Evolutionary conservation across 2,888 invertebrate genomes (phyloP), one percentile per base, ranked within the genome.

Genomic region (Hemaris fuciformis): DNA sequence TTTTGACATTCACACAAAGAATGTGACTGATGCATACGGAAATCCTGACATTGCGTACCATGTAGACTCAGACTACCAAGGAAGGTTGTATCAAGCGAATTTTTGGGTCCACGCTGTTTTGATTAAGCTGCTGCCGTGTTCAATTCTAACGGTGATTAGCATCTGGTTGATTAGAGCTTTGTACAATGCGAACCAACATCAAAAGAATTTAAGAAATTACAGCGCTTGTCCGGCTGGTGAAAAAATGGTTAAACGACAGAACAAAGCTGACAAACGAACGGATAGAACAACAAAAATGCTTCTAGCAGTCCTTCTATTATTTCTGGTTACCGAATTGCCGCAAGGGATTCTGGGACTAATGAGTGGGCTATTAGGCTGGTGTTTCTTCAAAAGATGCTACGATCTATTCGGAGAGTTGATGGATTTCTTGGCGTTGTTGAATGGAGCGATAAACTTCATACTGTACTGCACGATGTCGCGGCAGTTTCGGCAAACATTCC

Each of bases 401-500:
- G 94, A 95, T 67, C 93, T 95, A 53, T 95, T 97, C 66, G 97
- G 97, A 0, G 98, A 98, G 80, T 82, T 98, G 61, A 96, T 98
- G 95, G 98, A 99, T 87, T 95, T 98, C 64, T 86, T 98, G 77
- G 98, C 98, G 0, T 93, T 99, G 63, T 90, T 98, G 73, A 99
- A 98, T 85, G 97, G 98, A 7, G 97, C 98, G 0, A 96, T 98
- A 63, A 99, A 98, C 87, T 99, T 99, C 80, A 96, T 98, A 61
- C 93, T 99, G 46, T 99, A 98, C 84, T 98, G 98, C 79, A 94
- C 97, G 60, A 98, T 99, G 98, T 98, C 98, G 66, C 94, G 97
- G 66, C 98, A 98, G 93, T 99, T 99, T 85, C 94, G 99, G 15
- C 95, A 94, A 71, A 96, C 96, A 1, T 97, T 96, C 81, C 93